Evolutionary conservation across 2,113 vertebrate genomes (phyloP), one percentile per base, ranked within the genome.

Genomic region (Vidua chalybeata): DNA sequence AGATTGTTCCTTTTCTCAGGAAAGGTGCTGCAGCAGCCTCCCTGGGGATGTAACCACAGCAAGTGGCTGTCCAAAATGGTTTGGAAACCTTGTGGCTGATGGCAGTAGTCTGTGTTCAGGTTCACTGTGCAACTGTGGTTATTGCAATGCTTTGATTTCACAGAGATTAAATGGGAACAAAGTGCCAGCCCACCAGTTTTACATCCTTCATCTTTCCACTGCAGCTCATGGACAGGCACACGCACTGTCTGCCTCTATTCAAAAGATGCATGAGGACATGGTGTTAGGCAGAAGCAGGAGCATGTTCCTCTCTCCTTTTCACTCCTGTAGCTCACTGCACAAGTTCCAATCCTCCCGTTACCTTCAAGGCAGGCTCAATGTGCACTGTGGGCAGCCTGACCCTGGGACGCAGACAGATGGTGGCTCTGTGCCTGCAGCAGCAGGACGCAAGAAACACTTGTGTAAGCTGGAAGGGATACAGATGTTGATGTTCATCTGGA

Each of bases 261-360:
- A 11, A 24, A 45, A 28, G 49, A 20, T 11, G 27, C 21, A 2
- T 2, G 3, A 41, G 46, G 30, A 27, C 3, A 0, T 1, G 7
- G 46, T 22, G 51, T 33, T 69, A 41, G 67, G 37, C 31, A 55
- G 43, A 68, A 64, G 66, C 46, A 58, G 1, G 6, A 41, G 61
- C 16, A 3, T 56, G 4, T 8, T 71, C 35, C n/a, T 23, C 41
- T 71, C 51, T 45, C 35, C 9, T 27, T 62, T n/a, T 27, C 19
- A 3, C 35, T 89, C 28, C 43, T 27, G 14, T 11, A 7, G 0
- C 28, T 48, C 33, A 10, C 31, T 21, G 3, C n/a, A 9, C 18
- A 0, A 0, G 2, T n/a, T 19, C 59, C 6, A 4, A 2, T 79
- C 35, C 69, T 37, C 55, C 12, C 0, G 0, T 8, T 6, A 1